These are phyloP conservation scores for Ornithorhynchus anatinus DNA, from an alignment of 2,113 vertebrate species.

Conservation along the genomic window DNA sequence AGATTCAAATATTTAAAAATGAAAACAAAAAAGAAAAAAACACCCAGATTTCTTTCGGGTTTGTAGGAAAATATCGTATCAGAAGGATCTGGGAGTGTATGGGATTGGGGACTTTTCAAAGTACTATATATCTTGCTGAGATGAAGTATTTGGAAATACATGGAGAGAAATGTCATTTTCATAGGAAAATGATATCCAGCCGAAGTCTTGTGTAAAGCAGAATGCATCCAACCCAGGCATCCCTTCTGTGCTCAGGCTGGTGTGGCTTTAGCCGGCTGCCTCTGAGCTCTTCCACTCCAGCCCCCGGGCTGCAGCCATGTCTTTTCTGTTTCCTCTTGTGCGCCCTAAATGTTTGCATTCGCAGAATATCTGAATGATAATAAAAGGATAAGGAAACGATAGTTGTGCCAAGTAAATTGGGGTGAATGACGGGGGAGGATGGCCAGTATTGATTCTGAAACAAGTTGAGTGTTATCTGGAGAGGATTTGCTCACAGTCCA, in stretches of 20 bases:
- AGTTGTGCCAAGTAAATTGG: slow-evolving; percentile 53
- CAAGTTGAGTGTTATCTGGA: slow-evolving; percentile 46
- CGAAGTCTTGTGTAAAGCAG: background rate
- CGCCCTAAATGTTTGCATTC: slow-evolving; percentile 49
- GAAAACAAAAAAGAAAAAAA: slow-evolving; percentile 36
- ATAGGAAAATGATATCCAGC: slow-evolving; percentile 16
- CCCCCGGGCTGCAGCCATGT: too few species aligned
- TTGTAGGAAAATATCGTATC: background rate
- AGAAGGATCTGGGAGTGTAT: background rate
- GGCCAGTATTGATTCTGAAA: slow-evolving; percentile 44
- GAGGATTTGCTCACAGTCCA: slow-evolving; percentile 50
- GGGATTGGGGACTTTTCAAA: too few species aligned
- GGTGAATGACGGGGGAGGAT: slow-evolving; percentile 55
- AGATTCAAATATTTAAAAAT: background rate
- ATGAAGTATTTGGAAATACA: background rate
- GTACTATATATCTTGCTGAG: background rate
- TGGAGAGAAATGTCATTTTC: slow-evolving; percentile 27
- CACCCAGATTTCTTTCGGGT: too few species aligned
- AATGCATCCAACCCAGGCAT: background rate
- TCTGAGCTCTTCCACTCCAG: too few species aligned
- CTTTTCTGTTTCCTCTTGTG: slow-evolving; percentile 11
- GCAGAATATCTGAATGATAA: slow-evolving; percentile 22
- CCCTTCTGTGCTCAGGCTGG: slow-evolving; percentile 10
- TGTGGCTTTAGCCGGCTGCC: too few species aligned
- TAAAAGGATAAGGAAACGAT: slow-evolving; percentile 52